These are phyloP conservation scores for Macrotrachela quadricornifera DNA, from an alignment of 1,140 invertebrate genomes.

Conservation along the genomic window DNA sequence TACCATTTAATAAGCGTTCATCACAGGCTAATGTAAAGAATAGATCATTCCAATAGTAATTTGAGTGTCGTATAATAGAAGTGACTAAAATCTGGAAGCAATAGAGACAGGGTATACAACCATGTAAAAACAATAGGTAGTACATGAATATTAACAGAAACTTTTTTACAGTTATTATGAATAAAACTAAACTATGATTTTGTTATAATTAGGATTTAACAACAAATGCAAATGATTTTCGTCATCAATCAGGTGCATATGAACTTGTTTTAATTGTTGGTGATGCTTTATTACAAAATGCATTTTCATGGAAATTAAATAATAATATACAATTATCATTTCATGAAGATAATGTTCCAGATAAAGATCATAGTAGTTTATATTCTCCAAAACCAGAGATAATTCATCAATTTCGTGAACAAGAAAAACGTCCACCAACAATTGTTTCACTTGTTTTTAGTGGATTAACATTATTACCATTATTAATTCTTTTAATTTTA, in stretches of 20 bases:
- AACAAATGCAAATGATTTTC: slow-evolving; percentile 53
- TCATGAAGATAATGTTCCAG: slow-evolving; percentile 9
- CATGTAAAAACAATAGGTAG: no score
- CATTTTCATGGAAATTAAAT: slow-evolving; percentile 56
- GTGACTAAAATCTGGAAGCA: no score
- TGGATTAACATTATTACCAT: slow-evolving; percentile 51
- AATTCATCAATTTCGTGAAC: slow-evolving; percentile 68
- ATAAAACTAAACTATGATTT: no score
- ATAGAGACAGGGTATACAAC: no score
- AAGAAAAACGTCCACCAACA: slow-evolving; percentile 65
- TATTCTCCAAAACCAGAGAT: slow-evolving; percentile 57
- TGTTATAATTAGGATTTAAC: no score
- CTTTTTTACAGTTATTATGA: no score
- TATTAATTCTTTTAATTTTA: slow-evolving; percentile 63
- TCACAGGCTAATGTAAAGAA: no score
- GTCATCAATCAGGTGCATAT: slow-evolving; percentile 52
- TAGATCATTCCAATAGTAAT: no score
- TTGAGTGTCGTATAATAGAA: no score
- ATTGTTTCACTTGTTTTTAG: slow-evolving; percentile 74
- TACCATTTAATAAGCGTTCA: no score
- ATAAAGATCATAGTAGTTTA: slow-evolving; percentile 21
- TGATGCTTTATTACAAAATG: slow-evolving; percentile 66
- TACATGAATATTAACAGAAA: no score
- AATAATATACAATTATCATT: not conserved
- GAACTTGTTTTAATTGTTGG: slow-evolving; percentile 63